Evolutionary conservation across 2,797 vertebrate species (phyloP).

Genomic region (Cetoscarus ocellatus): DNA sequence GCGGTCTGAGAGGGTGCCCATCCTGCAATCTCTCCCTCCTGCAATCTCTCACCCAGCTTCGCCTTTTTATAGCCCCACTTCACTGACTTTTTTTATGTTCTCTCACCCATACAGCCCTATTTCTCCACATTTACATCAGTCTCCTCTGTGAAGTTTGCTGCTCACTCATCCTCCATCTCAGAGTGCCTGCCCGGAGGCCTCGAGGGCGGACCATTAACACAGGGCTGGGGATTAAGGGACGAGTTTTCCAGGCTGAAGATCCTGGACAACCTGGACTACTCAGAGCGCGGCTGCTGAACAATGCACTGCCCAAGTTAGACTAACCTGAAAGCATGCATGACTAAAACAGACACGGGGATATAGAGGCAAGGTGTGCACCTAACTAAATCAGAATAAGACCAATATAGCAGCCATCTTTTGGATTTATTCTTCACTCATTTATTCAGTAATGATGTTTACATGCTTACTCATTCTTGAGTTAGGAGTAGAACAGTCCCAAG

Average conservation of each 20-base stretch:
- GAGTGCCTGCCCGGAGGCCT: conserved; percentile 45
- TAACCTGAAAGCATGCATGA: conserved; percentile 25
- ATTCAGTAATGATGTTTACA: conserved; percentile 1
- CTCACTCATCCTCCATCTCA: conserved; percentile 69
- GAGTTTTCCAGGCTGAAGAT: conserved; percentile 51
- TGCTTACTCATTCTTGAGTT: conserved; percentile 9
- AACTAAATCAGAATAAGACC: conserved; percentile 14
- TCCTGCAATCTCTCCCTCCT: conserved; percentile 20
- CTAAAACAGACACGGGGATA: conserved; percentile 6
- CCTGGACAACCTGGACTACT: conserved; percentile 60
- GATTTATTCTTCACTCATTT: conserved; percentile 10
- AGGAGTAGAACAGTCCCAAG: neutral
- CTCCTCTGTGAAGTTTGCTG: conserved; percentile 63
- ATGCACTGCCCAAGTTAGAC: neutral
- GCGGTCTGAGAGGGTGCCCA: conserved; percentile 38
- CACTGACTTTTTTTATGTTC: conserved; percentile 50
- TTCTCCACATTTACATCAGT: conserved; percentile 81
- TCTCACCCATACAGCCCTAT: conserved; percentile 66
- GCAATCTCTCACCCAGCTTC: conserved; percentile 6
- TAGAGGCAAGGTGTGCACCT: neutral
- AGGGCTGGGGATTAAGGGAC: conserved; percentile 57
- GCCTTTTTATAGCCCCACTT: conserved; percentile 48
- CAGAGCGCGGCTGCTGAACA: conserved; percentile 34
- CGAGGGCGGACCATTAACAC: conserved; percentile 68
- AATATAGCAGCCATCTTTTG: conserved; percentile 13